A percentile compares a stretch with the other conserved stretches of the same genome.
Conservation (phyloP, 2,113 vertebrate genomes). For the Perognathus longimembris region DNA sequence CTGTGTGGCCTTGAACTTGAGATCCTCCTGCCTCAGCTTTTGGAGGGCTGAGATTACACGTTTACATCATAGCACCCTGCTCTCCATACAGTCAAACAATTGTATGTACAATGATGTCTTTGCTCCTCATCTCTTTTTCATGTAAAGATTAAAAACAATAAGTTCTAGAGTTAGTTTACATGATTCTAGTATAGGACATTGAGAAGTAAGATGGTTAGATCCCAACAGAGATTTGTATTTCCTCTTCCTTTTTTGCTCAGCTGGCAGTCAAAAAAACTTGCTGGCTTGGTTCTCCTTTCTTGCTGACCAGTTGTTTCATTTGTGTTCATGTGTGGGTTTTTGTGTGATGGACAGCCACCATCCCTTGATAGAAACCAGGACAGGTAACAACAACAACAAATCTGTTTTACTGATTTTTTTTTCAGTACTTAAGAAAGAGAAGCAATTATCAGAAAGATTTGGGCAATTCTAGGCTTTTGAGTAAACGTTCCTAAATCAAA, state of each 20-base stretch:
- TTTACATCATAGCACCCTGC: too few species aligned
- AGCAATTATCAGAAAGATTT: constrained; percentile 23
- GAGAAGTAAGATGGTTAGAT: constrained; percentile 2
- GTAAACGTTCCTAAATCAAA: constrained; percentile 51
- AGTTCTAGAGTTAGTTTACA: neutral
- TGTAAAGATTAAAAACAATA: neutral
- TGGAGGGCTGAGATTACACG: neutral
- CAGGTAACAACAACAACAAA: neutral
- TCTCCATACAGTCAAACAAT: neutral
- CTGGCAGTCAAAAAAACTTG: neutral
- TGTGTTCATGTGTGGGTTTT: neutral
- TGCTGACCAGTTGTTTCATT: neutral
- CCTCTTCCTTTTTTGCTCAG: neutral
- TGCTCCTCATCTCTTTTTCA: neutral
- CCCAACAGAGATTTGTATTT: neutral
- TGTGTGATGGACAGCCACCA: neutral
- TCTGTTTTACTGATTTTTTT: neutral
- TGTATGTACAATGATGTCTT: neutral
- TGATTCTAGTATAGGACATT: neutral
- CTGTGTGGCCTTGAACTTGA: neutral
- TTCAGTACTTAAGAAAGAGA: neutral
- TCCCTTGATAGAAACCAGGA: neutral
- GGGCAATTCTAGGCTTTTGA: neutral
- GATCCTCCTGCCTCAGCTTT: neutral
- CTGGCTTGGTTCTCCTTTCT: neutral